phyloP scores from a whole-genome alignment of 2,888 invertebrate species.

The Tridacna gigas region DNA sequence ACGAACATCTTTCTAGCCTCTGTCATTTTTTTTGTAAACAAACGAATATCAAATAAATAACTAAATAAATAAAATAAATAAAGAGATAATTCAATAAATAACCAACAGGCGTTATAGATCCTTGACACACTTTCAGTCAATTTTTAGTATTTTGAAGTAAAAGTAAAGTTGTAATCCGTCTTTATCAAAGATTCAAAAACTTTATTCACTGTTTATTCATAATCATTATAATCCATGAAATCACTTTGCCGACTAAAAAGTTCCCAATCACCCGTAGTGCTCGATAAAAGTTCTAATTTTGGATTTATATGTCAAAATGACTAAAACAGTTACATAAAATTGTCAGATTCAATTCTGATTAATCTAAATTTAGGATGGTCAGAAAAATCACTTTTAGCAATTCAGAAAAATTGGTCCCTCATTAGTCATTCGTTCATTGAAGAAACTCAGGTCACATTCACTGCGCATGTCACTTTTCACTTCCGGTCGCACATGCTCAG shows the following conservation, averaged over 20 bases:
- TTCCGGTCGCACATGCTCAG: not conserved
- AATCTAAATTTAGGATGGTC: not conserved
- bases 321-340: not conserved
- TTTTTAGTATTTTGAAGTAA: not conserved
- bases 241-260: too few species aligned
- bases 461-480: slow-evolving; percentile 6
- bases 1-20: slow-evolving; percentile 6
- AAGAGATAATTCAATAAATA: not conserved
- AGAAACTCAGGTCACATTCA: not conserved
- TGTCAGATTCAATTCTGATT: not conserved
- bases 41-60: not conserved
- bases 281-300: too few species aligned
- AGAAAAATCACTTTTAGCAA: not conserved
- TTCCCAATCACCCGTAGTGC: too few species aligned
- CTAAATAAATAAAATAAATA: not conserved
- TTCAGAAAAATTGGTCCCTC: not conserved
- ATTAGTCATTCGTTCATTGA: slow-evolving; percentile 2
- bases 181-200: too few species aligned
- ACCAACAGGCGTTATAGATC: not conserved
- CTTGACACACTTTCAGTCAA: not conserved
- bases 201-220: too few species aligned
- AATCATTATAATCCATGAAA: too few species aligned
- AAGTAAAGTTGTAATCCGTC: too few species aligned
- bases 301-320: not conserved
- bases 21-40: not conserved